Percentiles rank a stretch among this genome's conserved stretches.
These are phyloP conservation scores for Poecilobothrus nobilitatus DNA, from an alignment of 2,888 invertebrate genomes.

Conservation along the genomic window DNA sequence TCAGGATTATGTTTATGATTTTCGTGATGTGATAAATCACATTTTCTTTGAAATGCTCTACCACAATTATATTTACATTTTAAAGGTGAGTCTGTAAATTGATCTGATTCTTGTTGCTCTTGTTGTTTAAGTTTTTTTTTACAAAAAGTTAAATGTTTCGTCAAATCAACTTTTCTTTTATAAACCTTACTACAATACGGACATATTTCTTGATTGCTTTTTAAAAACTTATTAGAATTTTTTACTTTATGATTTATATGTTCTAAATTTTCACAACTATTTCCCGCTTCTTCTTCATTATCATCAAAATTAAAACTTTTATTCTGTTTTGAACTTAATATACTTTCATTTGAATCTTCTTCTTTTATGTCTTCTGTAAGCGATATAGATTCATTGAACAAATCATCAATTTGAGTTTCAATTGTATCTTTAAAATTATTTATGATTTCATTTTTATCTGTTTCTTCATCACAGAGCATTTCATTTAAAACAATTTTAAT, in stretches of 20 bases:
- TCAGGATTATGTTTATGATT: constrained; percentile 1
- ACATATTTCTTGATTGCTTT: background rate
- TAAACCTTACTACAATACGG: background rate
- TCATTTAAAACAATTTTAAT: background rate
- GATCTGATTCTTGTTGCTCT: background rate
- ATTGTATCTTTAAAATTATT: background rate
- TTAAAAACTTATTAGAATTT: background rate
- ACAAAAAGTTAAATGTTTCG: background rate
- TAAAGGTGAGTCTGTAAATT: background rate
- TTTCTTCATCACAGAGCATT: background rate
- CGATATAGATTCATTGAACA: background rate
- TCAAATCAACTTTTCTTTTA: background rate
- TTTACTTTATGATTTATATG: no score
- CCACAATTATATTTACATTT: background rate
- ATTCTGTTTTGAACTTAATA: background rate
- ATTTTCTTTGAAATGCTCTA: background rate
- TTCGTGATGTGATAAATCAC: background rate
- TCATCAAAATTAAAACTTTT: background rate
- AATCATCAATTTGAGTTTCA: background rate
- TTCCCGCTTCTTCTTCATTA: background rate
- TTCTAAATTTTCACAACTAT: background rate
- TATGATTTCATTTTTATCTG: background rate
- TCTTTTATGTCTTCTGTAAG: background rate
- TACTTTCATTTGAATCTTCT: background rate
- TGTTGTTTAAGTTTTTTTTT: background rate